Evolutionary conservation across 2,888 invertebrate species (phyloP), one percentile per base, ranked within the genome.

Genomic region (Ectemnius cavifrons): DNA sequence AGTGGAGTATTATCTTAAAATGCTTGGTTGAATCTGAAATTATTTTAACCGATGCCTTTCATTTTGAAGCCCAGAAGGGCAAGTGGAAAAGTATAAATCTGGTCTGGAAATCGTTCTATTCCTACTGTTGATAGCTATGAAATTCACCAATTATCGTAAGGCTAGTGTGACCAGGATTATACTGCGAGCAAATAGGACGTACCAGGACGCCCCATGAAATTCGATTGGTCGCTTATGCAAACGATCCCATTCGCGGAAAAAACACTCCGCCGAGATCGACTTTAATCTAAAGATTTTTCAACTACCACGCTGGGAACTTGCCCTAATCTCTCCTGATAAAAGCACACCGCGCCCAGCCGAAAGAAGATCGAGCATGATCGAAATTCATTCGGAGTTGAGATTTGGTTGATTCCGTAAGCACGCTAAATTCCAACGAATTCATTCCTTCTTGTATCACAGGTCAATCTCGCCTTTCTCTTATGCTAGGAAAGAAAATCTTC

Each of bases 381-480:
- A 69, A 73, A 77, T 73, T 77, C 77, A 73, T 73, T 78, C 73
- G 56, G 60, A 58, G 2, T 11, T 11, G 16, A 16, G 73, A 67
- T 70, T 67, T 23, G 28, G 47, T 70, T 27, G 73, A 77, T 56
- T 64, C 46, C 18, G 46, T 20, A 60, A 66, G 37, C 47, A 49
- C 56, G 3, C 28, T 2, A 52, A 13, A 14, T 28, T 13, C 20
- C 49, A n/a, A 0, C 46, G 8, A 8, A 18, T n/a, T 61, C 18
- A 16, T 16, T 61, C 46, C 16, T n/a, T 2, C 20, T 52, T 61
- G 45, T 46, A 46, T 61, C 37, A 61, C 8, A 58, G 58, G 37
- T 60, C 74, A 37, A 67, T 71, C 49, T 46, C 37, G 27, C 11
- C 5, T 1, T 27, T 2, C 37, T 46, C 37, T 46, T n/a, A 23